A percentile compares a stretch with the other conserved stretches of the same genome.
phyloP scores from a whole-genome alignment of 2,113 vertebrate genomes.

The Hippocampus abdominalis region DNA sequence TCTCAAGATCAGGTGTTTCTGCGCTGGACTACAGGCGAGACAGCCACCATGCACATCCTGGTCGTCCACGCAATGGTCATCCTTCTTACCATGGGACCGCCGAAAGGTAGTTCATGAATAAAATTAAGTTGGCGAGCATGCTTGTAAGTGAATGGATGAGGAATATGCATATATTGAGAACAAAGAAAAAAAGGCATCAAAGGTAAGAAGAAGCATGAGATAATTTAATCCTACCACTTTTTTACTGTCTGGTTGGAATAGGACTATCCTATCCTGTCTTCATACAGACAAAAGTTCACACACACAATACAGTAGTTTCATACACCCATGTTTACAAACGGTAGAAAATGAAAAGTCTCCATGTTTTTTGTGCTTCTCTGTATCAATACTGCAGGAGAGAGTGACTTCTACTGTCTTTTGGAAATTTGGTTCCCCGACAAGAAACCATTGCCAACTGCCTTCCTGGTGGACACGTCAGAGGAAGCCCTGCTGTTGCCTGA shows the following conservation, averaged over 20 bases:
- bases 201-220: too few relatives aligned
- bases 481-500: slow-evolving; percentile 93
- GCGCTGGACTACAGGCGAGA: slow-evolving; percentile 93
- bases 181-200: too few relatives aligned
- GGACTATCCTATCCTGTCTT: too few relatives aligned
- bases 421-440: slow-evolving; percentile 98
- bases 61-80: slow-evolving; percentile 99
- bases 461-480: slow-evolving; percentile 95
- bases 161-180: not conserved
- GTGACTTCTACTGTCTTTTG: slow-evolving; percentile 84
- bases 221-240: too few relatives aligned
- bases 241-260: too few relatives aligned
- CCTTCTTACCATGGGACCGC: slow-evolving; percentile 88
- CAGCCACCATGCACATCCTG: slow-evolving; percentile 96
- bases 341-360: not conserved
- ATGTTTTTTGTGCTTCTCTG: not conserved
- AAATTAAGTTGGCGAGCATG: not conserved
- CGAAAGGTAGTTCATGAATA: slow-evolving; percentile 74
- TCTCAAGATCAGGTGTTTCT: slow-evolving; percentile 98
- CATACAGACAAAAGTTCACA: too few relatives aligned
- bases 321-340: not conserved
- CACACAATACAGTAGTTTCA: too few relatives aligned
- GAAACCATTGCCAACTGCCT: slow-evolving; percentile 93
- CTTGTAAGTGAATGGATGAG: not conserved
- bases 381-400: slow-evolving; percentile 68